phyloP scores from a whole-genome alignment of 2,113 vertebrate genomes.

The Rhinopomastus cyanomelas region DNA sequence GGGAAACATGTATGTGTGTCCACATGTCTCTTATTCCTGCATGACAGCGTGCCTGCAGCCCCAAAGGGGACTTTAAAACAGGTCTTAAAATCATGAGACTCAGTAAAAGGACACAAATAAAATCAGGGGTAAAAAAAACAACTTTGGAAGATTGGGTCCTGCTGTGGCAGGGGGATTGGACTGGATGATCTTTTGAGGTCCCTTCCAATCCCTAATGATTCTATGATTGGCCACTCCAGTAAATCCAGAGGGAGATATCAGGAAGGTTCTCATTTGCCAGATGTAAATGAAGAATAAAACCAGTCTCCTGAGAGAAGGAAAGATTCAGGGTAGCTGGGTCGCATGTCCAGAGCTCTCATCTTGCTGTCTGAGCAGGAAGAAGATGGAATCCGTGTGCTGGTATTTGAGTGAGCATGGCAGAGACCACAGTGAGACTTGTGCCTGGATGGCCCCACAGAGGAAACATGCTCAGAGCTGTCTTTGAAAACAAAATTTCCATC shows the following conservation, averaged over 20 bases:
- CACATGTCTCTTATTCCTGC: background rate
- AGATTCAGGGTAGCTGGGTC: background rate
- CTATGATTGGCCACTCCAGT: background rate
- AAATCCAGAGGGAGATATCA: slow-evolving; percentile 20
- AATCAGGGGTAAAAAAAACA: background rate
- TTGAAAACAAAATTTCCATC: slow-evolving; percentile 34
- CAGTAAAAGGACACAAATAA: slow-evolving; percentile 31
- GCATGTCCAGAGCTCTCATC: background rate
- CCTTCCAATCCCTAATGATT: no score
- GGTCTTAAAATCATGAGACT: background rate
- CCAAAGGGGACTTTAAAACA: background rate
- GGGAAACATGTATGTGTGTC: background rate
- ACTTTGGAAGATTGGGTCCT: background rate
- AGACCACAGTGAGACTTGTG: background rate
- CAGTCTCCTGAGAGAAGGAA: slow-evolving; percentile 3
- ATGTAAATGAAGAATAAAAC: background rate
- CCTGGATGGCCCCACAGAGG: background rate
- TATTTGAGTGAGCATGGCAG: background rate
- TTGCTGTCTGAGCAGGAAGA: background rate
- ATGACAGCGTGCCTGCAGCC: background rate
- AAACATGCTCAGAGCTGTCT: background rate
- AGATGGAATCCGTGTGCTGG: background rate
- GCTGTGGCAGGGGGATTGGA: no score
- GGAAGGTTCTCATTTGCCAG: slow-evolving; percentile 15
- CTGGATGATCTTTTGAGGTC: no score